Evolutionary conservation across 2,113 vertebrate genomes (phyloP).

Genomic region (Macrotis lagotis): DNA sequence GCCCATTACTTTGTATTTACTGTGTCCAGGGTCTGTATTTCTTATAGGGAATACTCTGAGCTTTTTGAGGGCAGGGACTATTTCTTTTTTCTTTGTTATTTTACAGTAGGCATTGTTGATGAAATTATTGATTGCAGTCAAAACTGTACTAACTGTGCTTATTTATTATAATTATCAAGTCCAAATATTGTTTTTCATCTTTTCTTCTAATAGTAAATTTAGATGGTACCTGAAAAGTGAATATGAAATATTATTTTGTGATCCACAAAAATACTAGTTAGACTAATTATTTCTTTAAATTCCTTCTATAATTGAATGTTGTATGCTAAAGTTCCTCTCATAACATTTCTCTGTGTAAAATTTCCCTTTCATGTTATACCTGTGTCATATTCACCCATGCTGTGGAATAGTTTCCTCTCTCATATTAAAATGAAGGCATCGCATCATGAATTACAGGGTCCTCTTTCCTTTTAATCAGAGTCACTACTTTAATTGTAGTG

Average conservation of each 20-base stretch:
- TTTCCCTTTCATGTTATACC: constrained; percentile 30
- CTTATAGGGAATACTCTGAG: not conserved
- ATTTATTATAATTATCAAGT: not conserved
- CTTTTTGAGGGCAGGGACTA: not conserved
- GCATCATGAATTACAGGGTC: constrained; percentile 64
- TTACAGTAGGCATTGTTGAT: not conserved
- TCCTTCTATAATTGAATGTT: constrained; percentile 40
- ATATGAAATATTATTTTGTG: constrained; percentile 4
- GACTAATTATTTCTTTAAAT: constrained; percentile 31
- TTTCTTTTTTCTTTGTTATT: not conserved
- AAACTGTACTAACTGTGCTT: not conserved
- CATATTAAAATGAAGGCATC: constrained; percentile 55
- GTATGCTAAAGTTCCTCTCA: not conserved
- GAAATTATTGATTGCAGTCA: not conserved
- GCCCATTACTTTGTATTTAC: not conserved
- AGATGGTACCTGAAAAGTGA: not conserved
- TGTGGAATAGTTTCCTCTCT: constrained; percentile 45
- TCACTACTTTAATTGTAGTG: constrained; percentile 76
- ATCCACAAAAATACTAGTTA: constrained; percentile 4
- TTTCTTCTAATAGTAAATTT: not conserved
- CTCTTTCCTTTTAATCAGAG: constrained; percentile 72
- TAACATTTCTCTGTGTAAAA: not conserved
- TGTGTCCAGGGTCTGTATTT: not conserved
- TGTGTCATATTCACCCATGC: constrained; percentile 24
- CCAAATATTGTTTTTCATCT: not conserved